Evolutionary conservation across 1,140 invertebrate species (phyloP), one percentile per base, ranked within the genome.

Genomic region (Conus ventricosus): DNA sequence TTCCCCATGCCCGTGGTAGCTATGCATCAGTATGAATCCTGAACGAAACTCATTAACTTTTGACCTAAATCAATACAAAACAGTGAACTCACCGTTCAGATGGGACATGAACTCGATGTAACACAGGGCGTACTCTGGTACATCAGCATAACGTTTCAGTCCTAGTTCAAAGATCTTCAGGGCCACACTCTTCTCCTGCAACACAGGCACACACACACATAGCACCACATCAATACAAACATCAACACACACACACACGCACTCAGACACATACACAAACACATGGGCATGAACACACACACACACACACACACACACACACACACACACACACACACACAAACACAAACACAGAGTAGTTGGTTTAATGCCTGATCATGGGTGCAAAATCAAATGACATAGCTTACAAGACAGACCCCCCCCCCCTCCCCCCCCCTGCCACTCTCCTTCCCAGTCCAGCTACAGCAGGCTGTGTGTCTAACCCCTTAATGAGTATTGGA

Each of bases 31-130:
- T 39, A 39, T 0, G 3, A 39, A 39, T 39, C 39, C 39, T 39
- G 39, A 39, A 39, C 39, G 39, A 39, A 39, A 39, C 0, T 39
- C 39, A 39, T 39, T 39, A 39, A 39, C 39, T 39, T 39, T 39
- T 39, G 39, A 39, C 3, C 39, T 39, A 39, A 39, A 39, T 39
- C 39, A 39, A 39, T 39, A 39, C 39, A 39, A 39, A 39, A 39
- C 39, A 39, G 39, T 39, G 39, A 3, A 93, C 96, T 96, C 94
- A 98, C 97, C 98, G 96, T 99, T 99, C 15, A 99, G 96, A 97
- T 99, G 98, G 15, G 98, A 99, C 90, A 99, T 96, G 94, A 99
- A 99, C 94, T 99, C 98, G 88, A 99, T 98, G 93, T 99, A 99
- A 93, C 97, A 97, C 85, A 98, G 96, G 87, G 99, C 97, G 94